Base-by-base conservation (phyloP, 2,888 invertebrate genomes). In the Latrodectus elegans region DNA sequence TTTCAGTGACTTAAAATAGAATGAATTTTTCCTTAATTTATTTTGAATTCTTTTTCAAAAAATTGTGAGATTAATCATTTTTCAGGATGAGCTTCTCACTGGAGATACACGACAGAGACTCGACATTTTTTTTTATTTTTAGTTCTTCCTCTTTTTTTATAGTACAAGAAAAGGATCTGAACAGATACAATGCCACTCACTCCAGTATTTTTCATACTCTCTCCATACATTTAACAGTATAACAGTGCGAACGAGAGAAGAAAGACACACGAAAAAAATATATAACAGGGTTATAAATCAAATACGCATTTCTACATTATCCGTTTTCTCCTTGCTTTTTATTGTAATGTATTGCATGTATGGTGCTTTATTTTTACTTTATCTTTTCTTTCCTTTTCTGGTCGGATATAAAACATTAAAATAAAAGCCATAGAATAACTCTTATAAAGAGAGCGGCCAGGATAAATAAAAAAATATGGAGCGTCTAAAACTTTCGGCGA, bases 261-360 rank as follows among this genome's bases (percentile, higher is more conserved):
- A 75, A 68, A 73, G 70, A 82, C 74, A 82, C 12, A 15, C 14
- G 14, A 60, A 60, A 60, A 60, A 60, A 60, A 60, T 60, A 60
- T 8, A 60, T 60, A 15, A 60, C 74, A 82, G 68, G 82, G 82
- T 75, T 75, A 82, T 82, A 82, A 82, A 82, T 82, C 82, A 82
- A 82, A 74, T 75, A 75, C 82, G 82, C 74, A 82, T 82, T 82
- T 82, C 82, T 82, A 60, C 82, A 82, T 82, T 82, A 82, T 82
- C 75, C 82, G 53, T 75, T 82, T 82, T 74, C 68, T 70, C 73
- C 72, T 64, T 60, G 17, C 55, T 75, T 52, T 78, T 68, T 11
- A 17, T 55, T 53, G 71, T 65, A 68, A 78, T 80, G 67, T 70
- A 75, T 82, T 55, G 82, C 82, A 53, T 82, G 82, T 82, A 75